Conservation (phyloP, 2,797 vertebrate genomes). For the Anguilla pacifica region DNA sequence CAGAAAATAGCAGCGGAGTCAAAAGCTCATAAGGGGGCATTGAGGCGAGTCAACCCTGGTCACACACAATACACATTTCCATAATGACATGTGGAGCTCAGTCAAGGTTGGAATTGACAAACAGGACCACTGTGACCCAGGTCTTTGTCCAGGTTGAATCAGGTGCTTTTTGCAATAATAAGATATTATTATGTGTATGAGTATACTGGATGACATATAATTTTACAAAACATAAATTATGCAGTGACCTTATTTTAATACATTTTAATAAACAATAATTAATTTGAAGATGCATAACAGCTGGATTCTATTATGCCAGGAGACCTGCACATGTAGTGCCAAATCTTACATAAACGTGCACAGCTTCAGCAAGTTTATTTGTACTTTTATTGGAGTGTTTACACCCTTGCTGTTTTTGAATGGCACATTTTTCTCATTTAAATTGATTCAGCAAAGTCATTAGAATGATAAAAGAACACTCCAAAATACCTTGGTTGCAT, state of each 20-base stretch:
- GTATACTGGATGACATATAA: not conserved
- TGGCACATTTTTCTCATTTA: conserved; percentile 49
- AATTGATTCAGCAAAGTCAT: conserved; percentile 52
- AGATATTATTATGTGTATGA: not conserved
- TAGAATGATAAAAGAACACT: conserved; percentile 42
- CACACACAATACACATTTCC: not conserved
- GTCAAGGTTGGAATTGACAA: conserved; percentile 18
- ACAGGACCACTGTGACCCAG: conserved; percentile 50
- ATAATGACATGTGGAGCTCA: conserved; percentile 17
- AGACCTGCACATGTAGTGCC: not conserved
- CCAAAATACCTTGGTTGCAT: conserved; percentile 2
- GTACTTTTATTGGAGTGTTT: conserved; percentile 40
- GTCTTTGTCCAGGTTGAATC: conserved; percentile 28
- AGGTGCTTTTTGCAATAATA: not conserved
- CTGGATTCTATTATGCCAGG: not conserved
- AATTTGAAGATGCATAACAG: not conserved
- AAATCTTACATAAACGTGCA: not conserved
- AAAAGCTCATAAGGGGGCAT: not conserved
- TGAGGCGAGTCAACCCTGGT: not conserved
- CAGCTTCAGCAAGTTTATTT: not conserved
- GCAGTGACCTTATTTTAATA: not conserved
- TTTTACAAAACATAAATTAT: not conserved
- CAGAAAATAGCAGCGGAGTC: not conserved
- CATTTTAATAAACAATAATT: conserved; percentile 1
- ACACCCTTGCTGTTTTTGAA: conserved; percentile 46